These are phyloP conservation scores for Thripadectes ignobilis DNA, from an alignment of 2,797 vertebrate genomes.

Conservation along the genomic window DNA sequence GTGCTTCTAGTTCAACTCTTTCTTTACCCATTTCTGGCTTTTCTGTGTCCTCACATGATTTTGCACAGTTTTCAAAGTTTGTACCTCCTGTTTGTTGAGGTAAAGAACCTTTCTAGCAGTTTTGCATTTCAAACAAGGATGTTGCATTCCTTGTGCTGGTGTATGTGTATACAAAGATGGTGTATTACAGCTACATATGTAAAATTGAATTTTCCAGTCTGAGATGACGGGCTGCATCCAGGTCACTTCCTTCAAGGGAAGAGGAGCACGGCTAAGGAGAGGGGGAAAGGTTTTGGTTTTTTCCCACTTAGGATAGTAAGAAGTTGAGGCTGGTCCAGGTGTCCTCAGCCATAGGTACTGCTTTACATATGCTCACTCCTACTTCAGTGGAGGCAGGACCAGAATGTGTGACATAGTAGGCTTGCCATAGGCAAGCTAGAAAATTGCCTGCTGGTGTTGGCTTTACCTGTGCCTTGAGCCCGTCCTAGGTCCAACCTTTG, in stretches of 20 bases:
- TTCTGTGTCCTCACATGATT: not conserved
- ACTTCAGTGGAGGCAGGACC: not conserved
- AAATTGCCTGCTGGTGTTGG: not conserved
- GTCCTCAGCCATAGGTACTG: not conserved
- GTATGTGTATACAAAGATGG: not conserved
- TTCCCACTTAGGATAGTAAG: not conserved
- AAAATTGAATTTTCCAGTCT: not conserved
- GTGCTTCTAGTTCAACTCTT: not conserved
- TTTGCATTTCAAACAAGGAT: not conserved
- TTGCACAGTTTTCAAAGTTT: not conserved
- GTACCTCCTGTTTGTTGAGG: not conserved
- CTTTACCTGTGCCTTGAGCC: not conserved
- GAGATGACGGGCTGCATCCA: not conserved
- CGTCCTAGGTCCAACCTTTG: not conserved
- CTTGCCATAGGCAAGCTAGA: not conserved
- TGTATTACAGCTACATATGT: not conserved
- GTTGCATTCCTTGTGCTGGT: fast-evolving
- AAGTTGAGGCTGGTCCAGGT: not conserved
- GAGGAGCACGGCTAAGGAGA: not conserved
- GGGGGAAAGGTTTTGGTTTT: not conserved
- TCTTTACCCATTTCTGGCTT: not conserved
- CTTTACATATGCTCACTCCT: not conserved
- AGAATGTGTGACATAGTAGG: fast-evolving
- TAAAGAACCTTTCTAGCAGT: not conserved
- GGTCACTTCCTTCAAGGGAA: not conserved